Evolutionary conservation across 2,113 vertebrate species (phyloP).

Genomic region (Tonatia bakeri): DNA sequence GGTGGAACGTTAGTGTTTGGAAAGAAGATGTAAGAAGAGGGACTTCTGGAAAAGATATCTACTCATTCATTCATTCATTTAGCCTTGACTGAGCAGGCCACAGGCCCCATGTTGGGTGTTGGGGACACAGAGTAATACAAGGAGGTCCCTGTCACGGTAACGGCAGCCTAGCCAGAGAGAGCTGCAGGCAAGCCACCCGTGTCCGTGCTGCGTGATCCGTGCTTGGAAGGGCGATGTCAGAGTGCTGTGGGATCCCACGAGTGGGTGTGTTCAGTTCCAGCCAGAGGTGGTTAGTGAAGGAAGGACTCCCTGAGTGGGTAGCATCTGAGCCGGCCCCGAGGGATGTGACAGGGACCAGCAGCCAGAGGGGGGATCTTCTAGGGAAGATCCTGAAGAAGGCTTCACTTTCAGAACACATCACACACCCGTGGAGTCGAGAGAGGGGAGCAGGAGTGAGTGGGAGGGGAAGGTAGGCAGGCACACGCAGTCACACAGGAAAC

Average conservation of each 20-base stretch:
- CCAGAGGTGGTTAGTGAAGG: not conserved
- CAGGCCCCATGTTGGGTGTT: not conserved
- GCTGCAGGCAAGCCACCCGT: not conserved
- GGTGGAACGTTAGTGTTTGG: not conserved
- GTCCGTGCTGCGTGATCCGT: fast-evolving
- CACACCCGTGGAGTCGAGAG: not conserved
- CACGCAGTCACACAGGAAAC: fast-evolving
- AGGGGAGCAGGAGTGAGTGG: not conserved
- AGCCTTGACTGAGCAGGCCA: not conserved
- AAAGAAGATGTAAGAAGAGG: not conserved
- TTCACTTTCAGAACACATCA: fast-evolving
- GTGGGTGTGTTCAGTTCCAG: fast-evolving
- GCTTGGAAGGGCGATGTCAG: not conserved
- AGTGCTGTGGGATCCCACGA: fast-evolving
- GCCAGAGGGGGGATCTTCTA: not conserved
- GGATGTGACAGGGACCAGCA: not conserved
- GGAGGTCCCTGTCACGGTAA: no score
- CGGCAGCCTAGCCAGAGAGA: not conserved
- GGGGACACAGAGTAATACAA: not conserved
- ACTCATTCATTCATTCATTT: not conserved
- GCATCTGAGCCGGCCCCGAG: not conserved
- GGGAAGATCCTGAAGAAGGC: not conserved
- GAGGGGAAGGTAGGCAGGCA: not conserved
- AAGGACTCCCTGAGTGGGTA: not conserved
- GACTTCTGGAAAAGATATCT: not conserved